Base-by-base conservation (phyloP, 2,113 vertebrate species). In the Plotosus lineatus region DNA sequence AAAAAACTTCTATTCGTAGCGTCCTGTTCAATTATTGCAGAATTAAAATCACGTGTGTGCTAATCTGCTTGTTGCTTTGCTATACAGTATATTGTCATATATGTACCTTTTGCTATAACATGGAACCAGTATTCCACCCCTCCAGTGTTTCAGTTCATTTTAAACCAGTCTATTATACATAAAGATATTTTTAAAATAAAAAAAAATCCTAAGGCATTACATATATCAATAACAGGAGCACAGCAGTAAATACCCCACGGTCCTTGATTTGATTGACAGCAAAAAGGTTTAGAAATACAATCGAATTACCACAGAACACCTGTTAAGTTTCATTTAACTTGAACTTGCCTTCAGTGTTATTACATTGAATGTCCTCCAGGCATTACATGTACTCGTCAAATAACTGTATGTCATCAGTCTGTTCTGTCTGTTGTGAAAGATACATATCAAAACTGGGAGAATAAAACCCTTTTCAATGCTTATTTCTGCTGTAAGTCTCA, bases 261-360 rank as follows among this genome's bases (percentile, higher is more conserved):
- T 36, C 7, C 17, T 31, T 28, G 56, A 60, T 60, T n/a, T 38
- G 61, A 65, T 38, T 19, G 38, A n/a, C 19, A 21, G 15, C 61
- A 65, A 3, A 40, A 69, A 46, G 1, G 36, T 68, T 68, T 68
- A 4, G 38, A 26, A 44, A 38, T 36, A 19, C 21, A 42, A 14
- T 5, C 1, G 23, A 44, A n/a, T 69, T 46, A 69, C 5, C 23
- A 21, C 17, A 12, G 12, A 15, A 31, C 28, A 15, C 66, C 40
- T 69, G 66, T 46, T 63, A 31, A 21, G 6, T 36, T 63, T 63
- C 60, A 38, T 17, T 63, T 58, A 6, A 28, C 26, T 58, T 63
- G 33, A 63, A 69, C 66, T 26, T 28, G 42, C 66, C 40, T n/a
- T 68, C 23, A 68, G 65, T 68, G 38, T 69, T 26, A 69, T 69